phyloP scores from a whole-genome alignment of 2,113 vertebrate species.

The Menidia beryllina region DNA sequence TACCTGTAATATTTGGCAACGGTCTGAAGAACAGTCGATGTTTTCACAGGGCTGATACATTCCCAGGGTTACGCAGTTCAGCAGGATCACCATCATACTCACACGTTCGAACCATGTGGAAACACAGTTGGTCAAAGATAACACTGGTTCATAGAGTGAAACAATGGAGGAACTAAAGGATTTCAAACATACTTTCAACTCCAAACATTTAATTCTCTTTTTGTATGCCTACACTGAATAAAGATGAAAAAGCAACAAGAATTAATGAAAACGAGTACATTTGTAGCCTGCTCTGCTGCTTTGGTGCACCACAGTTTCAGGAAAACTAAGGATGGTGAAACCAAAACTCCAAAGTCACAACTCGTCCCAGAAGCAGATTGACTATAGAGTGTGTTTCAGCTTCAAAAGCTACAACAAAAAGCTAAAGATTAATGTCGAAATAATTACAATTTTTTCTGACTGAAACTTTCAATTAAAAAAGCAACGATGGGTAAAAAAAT shows the following conservation, averaged over 20 bases:
- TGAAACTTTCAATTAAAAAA: background rate
- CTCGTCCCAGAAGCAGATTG: no score
- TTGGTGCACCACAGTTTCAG: background rate
- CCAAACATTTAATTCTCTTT: background rate
- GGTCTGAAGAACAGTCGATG: constrained; percentile 94
- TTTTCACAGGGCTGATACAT: constrained; percentile 99
- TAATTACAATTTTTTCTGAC: background rate
- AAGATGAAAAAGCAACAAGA: no score
- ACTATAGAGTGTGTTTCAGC: no score
- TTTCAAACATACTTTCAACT: background rate
- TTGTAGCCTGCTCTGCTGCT: background rate
- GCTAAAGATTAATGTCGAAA: background rate
- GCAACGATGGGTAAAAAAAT: background rate
- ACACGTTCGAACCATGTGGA: constrained; percentile 95
- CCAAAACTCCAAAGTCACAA: background rate
- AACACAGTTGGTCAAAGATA: constrained; percentile 83
- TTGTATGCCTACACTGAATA: no score
- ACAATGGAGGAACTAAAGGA: background rate
- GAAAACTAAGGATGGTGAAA: background rate
- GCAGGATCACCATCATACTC: constrained; percentile 97
- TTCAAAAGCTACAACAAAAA: no score
- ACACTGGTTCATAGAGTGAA: background rate
- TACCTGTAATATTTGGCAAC: constrained; percentile 97
- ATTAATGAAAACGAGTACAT: background rate
- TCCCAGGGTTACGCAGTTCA: constrained; percentile 96